Percentiles rank a stretch among this genome's conserved stretches.
phyloP scores from a whole-genome alignment of 2,113 vertebrate genomes.

The Coptodon rendalli region DNA sequence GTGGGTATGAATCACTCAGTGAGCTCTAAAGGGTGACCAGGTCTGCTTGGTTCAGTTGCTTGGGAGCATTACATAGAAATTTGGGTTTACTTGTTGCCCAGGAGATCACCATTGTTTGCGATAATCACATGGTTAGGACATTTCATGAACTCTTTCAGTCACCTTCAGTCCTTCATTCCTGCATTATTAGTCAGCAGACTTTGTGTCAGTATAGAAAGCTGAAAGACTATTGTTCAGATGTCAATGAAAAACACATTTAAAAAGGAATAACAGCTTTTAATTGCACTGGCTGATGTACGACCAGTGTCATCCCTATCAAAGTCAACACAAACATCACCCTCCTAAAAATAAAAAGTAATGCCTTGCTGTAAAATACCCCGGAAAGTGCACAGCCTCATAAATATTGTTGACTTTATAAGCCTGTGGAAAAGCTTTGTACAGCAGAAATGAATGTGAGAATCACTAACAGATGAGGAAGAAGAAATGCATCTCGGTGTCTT shows the following conservation, averaged over 20 bases:
- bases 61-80: neutral
- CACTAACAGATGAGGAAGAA: slow-evolving; percentile 49
- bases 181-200: neutral
- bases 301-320: slow-evolving; percentile 25
- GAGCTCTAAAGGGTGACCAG: slow-evolving; percentile 10
- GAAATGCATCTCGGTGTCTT: neutral
- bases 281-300: neutral
- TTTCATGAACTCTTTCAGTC: neutral
- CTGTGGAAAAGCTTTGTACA: slow-evolving; percentile 5
- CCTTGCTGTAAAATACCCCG: neutral
- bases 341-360: slow-evolving; percentile 17
- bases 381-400: slow-evolving; percentile 31
- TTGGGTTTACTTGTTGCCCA: slow-evolving; percentile 7
- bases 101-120: slow-evolving; percentile 41
- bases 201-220: neutral
- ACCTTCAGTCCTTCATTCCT: neutral
- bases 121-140: slow-evolving; percentile 36
- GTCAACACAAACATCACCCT: slow-evolving; percentile 44
- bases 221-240: neutral
- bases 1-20: slow-evolving; percentile 38
- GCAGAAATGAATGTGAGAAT: slow-evolving; percentile 23
- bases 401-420: slow-evolving; percentile 54
- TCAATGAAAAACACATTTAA: neutral
- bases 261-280: slow-evolving; percentile 4
- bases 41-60: slow-evolving; percentile 2